phyloP scores from a whole-genome alignment of 2,113 vertebrate species.

The Sceloporus tristichus region DNA sequence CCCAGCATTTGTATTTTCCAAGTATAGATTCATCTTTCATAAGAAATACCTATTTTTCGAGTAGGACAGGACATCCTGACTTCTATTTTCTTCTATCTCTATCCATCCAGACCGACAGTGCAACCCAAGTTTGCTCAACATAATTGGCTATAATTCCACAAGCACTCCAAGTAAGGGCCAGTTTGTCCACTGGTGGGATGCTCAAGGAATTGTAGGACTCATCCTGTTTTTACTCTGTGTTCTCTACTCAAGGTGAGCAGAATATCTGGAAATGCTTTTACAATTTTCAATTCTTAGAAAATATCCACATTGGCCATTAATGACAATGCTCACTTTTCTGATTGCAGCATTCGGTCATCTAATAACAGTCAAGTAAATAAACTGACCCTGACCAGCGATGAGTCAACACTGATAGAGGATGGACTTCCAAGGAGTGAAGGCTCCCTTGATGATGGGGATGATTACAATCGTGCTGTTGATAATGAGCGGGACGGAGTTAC shows the following conservation, averaged over 20 bases:
- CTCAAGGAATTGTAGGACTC: conserved; percentile 96
- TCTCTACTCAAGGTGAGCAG: conserved; percentile 93
- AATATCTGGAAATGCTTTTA: conserved; percentile 8
- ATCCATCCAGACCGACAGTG: conserved; percentile 87
- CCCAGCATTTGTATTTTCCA: not conserved
- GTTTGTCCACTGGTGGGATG: conserved; percentile 97
- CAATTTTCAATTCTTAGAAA: not conserved
- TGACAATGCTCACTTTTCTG: not conserved
- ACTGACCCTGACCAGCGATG: conserved; percentile 93
- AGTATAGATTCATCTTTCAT: not conserved
- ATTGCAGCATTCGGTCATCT: conserved; percentile 91
- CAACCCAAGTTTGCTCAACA: conserved; percentile 94
- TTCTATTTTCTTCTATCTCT: conserved; percentile 17
- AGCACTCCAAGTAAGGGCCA: conserved; percentile 80
- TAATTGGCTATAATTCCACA: conserved; percentile 94
- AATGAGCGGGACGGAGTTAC: conserved; percentile 96
- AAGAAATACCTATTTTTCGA: not conserved
- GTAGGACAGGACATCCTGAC: not conserved
- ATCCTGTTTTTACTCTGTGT: conserved; percentile 96
- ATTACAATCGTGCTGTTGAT: conserved; percentile 86
- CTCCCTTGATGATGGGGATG: conserved; percentile 84
- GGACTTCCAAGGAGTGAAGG: conserved; percentile 83
- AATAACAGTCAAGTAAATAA: conserved; percentile 96
- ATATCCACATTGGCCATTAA: not conserved
- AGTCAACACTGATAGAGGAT: conserved; percentile 95